Base-by-base conservation (phyloP, 2,888 invertebrate species). In the Dolomedes plantarius region DNA sequence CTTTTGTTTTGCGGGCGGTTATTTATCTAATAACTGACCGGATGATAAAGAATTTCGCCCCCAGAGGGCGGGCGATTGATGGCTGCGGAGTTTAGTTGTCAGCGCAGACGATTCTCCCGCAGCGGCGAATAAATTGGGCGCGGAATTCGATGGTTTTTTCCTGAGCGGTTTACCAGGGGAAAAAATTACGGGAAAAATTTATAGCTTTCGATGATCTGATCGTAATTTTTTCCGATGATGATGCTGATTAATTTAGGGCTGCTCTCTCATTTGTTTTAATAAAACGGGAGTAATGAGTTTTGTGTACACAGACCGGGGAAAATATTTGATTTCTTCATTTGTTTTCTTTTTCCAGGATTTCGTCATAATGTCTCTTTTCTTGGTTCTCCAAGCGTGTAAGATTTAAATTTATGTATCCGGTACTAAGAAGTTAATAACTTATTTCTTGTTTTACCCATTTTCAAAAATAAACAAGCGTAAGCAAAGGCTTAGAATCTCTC, bases 1-100 rank as follows among this genome's bases (percentile, higher is more conserved):
- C 36, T 71, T 71, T 71, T 29, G 29, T 46, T 56, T 71, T 46
- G 28, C 46, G 36, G 28, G 29, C 29, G n/a, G 41, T 27, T 71
- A 71, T 71, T 71, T 41, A 39, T 39, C 71, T 71, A 71, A 71
- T 39, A 71, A 71, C 71, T 39, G 46, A 71, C 39, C 71, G 46
- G 28, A 71, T 29, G 46, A 39, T 28, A 46, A 71, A 71, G 39
- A 71, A 71, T 71, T 65, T n/a, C 31, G 65, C 31, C 65, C 31
- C 65, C 65, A 41, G 71, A 71, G 71, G 71, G 71, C 29, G 71
- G 46, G 27, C 19, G 46, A 46, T 65, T 65, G 65, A 65, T 65
- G 29, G 31, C 65, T 29, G 65, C 16, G n/a, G 31, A 31, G 65
- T 65, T 65, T 56, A 56, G 56, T 56, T 56, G 56, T 31, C 65